A percentile compares a stretch with the other conserved stretches of the same genome.
Conservation (phyloP, 2,888 invertebrate species). For the Helobdella robusta region DNA sequence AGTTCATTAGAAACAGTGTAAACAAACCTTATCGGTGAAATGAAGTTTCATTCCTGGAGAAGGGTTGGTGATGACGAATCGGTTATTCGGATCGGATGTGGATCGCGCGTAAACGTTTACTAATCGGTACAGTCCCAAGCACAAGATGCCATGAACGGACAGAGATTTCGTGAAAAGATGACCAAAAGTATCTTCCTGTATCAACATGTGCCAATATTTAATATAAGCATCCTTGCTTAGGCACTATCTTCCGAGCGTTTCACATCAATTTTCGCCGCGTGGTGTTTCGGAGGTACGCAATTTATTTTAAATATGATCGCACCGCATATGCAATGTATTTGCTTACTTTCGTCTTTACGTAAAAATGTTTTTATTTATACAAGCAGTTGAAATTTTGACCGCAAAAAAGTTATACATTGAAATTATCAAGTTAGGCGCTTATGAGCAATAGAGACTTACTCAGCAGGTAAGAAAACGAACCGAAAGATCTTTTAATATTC, state of each 20-base stretch:
- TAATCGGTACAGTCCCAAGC: conserved; percentile 15
- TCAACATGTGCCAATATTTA: too few relatives aligned
- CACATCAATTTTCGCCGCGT: too few relatives aligned
- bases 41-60: conserved; percentile 11
- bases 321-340: too few relatives aligned
- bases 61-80: conserved; percentile 19
- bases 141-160: conserved; percentile 3
- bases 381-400: neutral
- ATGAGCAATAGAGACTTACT: too few relatives aligned
- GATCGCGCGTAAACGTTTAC: too few relatives aligned
- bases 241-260: too few relatives aligned
- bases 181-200: conserved; percentile 11
- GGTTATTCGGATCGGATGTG: neutral
- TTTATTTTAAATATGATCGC: neutral
- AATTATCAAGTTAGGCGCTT: neutral
- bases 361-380: neutral
- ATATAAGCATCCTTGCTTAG: too few relatives aligned
- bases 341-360: neutral
- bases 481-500: neutral
- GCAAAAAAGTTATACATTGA: neutral
- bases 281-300: neutral
- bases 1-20: too few relatives aligned
- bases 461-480: conserved; percentile 6
- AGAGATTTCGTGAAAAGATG: neutral
- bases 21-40: conserved; percentile 11